Conservation (phyloP, 2,797 vertebrate species). For the Propithecus deckenii region DNA sequence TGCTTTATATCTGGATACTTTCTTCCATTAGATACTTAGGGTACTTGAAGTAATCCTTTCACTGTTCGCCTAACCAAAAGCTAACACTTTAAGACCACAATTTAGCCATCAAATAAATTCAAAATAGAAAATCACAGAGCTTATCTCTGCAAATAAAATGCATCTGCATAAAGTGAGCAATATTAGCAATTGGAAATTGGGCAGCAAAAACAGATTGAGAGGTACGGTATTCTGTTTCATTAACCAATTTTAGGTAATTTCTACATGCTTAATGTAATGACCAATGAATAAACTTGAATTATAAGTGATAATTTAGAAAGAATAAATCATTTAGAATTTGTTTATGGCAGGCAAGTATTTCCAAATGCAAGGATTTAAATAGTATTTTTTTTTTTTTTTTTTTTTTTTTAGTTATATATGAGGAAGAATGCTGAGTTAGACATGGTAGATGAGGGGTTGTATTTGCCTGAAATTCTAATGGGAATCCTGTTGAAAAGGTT, state of each 20-base stretch:
- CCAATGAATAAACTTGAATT: too few species aligned
- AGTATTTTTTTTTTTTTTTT: not conserved
- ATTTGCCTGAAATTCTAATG: not conserved
- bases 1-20: not conserved
- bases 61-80: not conserved
- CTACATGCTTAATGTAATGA: not conserved
- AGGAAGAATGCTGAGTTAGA: not conserved
- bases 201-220: not conserved
- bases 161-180: not conserved
- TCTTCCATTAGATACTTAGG: not conserved
- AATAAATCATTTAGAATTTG: not conserved
- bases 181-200: not conserved
- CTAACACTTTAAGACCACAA: not conserved
- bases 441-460: accelerated
- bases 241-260: not conserved
- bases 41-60: not conserved
- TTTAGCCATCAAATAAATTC: not conserved
- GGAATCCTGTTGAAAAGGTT: not conserved
- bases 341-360: not conserved
- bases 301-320: not conserved
- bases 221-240: not conserved
- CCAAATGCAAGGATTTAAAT: not conserved
- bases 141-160: not conserved
- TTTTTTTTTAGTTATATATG: not conserved
- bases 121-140: not conserved